Evolutionary conservation across 2,113 vertebrate genomes (phyloP).

Genomic region (Petrocephalus zakoni): DNA sequence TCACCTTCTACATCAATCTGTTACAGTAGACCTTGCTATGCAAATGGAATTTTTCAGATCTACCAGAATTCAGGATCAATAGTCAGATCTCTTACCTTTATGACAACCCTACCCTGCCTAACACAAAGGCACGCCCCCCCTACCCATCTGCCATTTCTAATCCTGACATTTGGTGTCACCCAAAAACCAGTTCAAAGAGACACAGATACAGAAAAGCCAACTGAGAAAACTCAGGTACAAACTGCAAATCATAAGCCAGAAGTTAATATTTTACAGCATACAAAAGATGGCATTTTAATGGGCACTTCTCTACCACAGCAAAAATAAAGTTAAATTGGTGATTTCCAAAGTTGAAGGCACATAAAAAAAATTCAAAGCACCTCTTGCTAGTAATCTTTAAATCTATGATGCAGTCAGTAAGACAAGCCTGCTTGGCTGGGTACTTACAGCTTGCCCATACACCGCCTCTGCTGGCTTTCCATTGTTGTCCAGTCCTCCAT

Average conservation of each 20-base stretch:
- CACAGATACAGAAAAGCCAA: background rate
- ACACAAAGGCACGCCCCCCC: background rate
- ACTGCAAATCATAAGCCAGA: background rate
- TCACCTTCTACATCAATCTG: background rate
- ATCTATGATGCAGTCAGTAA: background rate
- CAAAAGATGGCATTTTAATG: background rate
- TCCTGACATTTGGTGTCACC: background rate
- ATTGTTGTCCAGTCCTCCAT: constrained; percentile 87
- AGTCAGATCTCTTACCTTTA: background rate
- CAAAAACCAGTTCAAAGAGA: background rate
- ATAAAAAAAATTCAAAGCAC: background rate
- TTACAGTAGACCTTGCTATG: background rate
- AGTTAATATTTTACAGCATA: background rate
- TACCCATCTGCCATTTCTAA: background rate
- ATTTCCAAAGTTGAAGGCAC: background rate
- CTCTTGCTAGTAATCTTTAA: background rate
- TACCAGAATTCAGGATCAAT: background rate
- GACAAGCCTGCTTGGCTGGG: background rate
- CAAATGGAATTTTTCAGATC: background rate
- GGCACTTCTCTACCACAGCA: background rate
- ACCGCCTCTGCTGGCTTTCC: constrained; percentile 92
- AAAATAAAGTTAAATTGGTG: background rate
- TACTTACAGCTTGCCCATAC: constrained; percentile 86
- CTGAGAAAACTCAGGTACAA: background rate
- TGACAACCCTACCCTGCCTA: background rate